phyloP scores from a whole-genome alignment of 2,113 vertebrate genomes.

The Puffinus mauretanicus region DNA sequence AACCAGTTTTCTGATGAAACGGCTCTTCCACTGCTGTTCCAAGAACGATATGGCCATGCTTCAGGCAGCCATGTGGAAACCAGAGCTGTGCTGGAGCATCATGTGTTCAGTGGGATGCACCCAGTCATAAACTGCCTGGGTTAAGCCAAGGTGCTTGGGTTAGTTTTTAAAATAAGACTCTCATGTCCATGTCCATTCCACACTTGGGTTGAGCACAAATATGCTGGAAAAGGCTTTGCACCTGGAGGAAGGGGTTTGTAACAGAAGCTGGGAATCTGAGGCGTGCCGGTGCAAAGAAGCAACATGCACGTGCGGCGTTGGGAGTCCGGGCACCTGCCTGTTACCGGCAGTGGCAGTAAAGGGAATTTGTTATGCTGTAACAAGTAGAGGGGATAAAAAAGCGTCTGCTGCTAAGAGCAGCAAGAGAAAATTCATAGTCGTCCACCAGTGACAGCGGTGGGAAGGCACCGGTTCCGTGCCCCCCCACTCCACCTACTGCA shows the following conservation, averaged over 20 bases:
- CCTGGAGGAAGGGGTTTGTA: neutral
- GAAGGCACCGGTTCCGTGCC: neutral
- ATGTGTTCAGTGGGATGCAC: rapidly evolving
- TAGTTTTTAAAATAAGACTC: neutral
- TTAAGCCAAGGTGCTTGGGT: neutral
- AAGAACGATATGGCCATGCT: neutral
- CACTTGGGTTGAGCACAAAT: neutral
- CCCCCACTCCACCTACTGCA: neutral
- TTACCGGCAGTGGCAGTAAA: neutral
- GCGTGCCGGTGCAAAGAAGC: neutral
- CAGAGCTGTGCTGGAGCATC: neutral
- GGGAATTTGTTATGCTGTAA: neutral
- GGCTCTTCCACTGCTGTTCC: neutral
- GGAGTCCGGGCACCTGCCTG: neutral
- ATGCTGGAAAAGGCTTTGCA: neutral
- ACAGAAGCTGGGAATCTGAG: neutral
- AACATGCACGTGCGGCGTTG: rapidly evolving
- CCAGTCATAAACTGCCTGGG: neutral
- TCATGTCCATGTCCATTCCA: neutral
- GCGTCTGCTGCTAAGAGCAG: neutral
- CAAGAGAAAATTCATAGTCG: neutral
- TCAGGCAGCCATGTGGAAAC: neutral
- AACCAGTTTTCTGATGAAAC: neutral
- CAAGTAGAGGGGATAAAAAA: neutral
- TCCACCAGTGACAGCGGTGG: neutral